Conservation (phyloP, 2,888 invertebrate genomes). For the Geotrupes spiniger region DNA sequence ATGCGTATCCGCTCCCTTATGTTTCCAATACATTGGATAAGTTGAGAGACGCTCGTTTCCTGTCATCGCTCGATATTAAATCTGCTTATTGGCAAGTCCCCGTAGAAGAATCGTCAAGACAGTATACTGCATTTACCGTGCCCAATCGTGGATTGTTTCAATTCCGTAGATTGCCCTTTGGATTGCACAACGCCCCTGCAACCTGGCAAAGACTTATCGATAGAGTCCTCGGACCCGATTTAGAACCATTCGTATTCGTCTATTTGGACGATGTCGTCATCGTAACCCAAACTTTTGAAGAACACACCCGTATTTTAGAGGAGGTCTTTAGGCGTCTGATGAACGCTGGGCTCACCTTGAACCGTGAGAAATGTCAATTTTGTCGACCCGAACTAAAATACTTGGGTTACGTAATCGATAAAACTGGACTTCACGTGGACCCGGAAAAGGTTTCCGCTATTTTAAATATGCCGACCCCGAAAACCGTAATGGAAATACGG, state of each 20-base stretch:
- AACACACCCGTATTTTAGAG: conserved; percentile 20
- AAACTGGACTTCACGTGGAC: conserved; percentile 30
- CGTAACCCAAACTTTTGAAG: conserved; percentile 12
- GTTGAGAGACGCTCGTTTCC: conserved; percentile 33
- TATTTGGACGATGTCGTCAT: conserved; percentile 22
- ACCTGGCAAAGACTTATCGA: conserved; percentile 35
- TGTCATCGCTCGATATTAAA: conserved; percentile 36
- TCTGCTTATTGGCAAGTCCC: conserved; percentile 36
- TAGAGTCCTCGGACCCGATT: conserved; percentile 28
- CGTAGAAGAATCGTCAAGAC: conserved; percentile 12
- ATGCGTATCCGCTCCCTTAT: conserved; percentile 37
- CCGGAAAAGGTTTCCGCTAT: conserved; percentile 28
- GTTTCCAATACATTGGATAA: conserved; percentile 34
- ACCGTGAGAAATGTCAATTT: conserved; percentile 30
- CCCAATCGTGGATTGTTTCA: conserved; percentile 25
- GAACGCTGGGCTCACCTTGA: conserved; percentile 27
- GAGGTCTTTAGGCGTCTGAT: conserved; percentile 19
- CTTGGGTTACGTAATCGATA: conserved; percentile 31
- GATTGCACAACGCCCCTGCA: conserved; percentile 31
- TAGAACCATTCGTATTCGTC: conserved; percentile 26
- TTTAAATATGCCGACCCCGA: conserved; percentile 21
- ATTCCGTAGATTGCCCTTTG: conserved; percentile 34
- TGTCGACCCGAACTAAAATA: conserved; percentile 28
- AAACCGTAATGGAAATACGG: conserved; percentile 10
- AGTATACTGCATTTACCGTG: conserved; percentile 25